These are phyloP conservation scores for Prinia subflava DNA, from an alignment of 2,113 vertebrate species.

Conservation along the genomic window DNA sequence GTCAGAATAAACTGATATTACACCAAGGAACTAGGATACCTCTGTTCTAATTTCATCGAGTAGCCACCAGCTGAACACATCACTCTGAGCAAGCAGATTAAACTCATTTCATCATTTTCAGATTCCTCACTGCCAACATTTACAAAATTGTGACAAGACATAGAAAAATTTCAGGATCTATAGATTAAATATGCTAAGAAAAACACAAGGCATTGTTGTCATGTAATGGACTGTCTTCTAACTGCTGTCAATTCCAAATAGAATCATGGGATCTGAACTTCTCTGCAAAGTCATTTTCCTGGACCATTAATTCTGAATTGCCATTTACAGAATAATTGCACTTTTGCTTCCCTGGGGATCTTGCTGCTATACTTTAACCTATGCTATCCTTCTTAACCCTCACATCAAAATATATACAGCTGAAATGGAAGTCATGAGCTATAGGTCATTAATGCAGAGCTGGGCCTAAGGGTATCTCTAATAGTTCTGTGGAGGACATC, in stretches of 20 bases:
- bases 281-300: slow-evolving; percentile 57
- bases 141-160: not conserved
- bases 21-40: not conserved
- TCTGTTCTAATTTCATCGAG: not conserved
- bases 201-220: not conserved
- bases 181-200: not conserved
- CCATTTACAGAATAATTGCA: slow-evolving; percentile 60
- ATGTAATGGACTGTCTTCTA: not conserved
- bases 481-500: slow-evolving; percentile 39
- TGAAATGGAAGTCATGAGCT: slow-evolving; percentile 56
- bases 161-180: not conserved
- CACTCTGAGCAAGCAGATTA: not conserved
- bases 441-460: slow-evolving; percentile 57
- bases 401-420: slow-evolving; percentile 53
- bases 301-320: slow-evolving; percentile 63
- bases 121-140: not conserved
- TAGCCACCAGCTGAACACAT: not conserved
- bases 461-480: slow-evolving; percentile 44
- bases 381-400: slow-evolving; percentile 60
- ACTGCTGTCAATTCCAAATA: slow-evolving; percentile 32
- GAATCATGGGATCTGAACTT: slow-evolving; percentile 28
- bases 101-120: not conserved
- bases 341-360: slow-evolving; percentile 45
- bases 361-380: slow-evolving; percentile 45
- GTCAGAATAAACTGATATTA: not conserved